These are phyloP conservation scores for Cephalopterus ornatus DNA, from an alignment of 2,113 vertebrate genomes.

Conservation along the genomic window DNA sequence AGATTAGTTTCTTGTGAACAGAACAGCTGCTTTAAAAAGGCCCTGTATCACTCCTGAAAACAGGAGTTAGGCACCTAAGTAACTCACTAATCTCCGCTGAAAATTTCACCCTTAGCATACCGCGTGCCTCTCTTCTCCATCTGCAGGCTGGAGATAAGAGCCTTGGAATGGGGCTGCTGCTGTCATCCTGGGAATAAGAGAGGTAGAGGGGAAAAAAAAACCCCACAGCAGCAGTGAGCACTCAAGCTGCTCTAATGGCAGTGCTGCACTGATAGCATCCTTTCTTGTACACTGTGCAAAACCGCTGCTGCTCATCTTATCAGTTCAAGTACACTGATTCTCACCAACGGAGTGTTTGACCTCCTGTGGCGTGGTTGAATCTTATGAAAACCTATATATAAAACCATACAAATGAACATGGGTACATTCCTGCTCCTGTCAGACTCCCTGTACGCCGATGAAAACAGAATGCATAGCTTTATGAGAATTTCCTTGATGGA, in stretches of 20 bases:
- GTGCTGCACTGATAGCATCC: background rate
- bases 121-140: background rate
- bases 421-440: background rate
- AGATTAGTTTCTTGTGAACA: conserved; percentile 45
- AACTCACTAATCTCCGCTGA: background rate
- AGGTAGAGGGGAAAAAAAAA: background rate
- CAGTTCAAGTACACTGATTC: background rate
- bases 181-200: background rate
- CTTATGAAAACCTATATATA: background rate
- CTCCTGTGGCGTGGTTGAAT: background rate
- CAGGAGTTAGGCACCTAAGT: conserved; percentile 19
- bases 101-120: conserved; percentile 24
- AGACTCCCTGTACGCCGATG: background rate
- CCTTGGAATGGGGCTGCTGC: background rate
- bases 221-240: background rate
- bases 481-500: background rate
- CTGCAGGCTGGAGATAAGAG: conserved; percentile 49
- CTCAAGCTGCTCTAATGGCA: conserved; percentile 8
- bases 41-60: conserved; percentile 15
- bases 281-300: background rate
- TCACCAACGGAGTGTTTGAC: background rate
- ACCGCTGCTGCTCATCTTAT: background rate
- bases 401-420: background rate
- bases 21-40: conserved; percentile 7
- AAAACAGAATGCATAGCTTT: background rate